These are phyloP conservation scores for Dromococcyx pavoninus DNA, from an alignment of 2,797 vertebrate genomes.

Conservation along the genomic window DNA sequence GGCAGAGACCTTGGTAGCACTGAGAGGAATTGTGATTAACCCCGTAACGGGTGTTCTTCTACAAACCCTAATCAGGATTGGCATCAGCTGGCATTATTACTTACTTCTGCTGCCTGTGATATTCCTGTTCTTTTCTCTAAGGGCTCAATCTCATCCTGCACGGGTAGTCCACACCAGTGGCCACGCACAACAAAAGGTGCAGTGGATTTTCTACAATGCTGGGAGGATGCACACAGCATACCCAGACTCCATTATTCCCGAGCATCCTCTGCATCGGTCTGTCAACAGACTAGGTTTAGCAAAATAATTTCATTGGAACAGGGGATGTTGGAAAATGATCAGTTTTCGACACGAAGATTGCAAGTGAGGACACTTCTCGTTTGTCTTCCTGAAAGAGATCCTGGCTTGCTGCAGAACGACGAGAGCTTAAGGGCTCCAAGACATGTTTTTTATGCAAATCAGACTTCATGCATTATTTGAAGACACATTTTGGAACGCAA, in stretches of 20 bases:
- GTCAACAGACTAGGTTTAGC: not conserved
- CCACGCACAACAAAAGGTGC: not conserved
- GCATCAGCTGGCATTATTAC: not conserved
- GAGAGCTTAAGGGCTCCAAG: not conserved
- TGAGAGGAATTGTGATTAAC: not conserved
- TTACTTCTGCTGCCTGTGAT: not conserved
- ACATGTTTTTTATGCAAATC: slow-evolving; percentile 44
- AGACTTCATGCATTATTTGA: slow-evolving; percentile 11
- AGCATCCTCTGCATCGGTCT: not conserved
- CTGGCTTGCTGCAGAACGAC: not conserved
- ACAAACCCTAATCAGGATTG: not conserved
- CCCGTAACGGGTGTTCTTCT: not conserved
- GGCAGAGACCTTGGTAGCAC: not conserved
- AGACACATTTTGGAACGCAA: slow-evolving; percentile 43
- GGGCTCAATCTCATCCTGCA: not conserved
- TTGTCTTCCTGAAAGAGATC: not conserved
- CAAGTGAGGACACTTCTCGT: not conserved
- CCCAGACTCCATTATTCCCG: not conserved
- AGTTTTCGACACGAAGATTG: not conserved
- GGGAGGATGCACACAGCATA: not conserved
- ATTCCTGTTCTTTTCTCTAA: not conserved
- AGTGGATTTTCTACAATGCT: accelerated
- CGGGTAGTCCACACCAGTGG: not conserved
- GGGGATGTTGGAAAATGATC: not conserved
- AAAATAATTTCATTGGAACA: not conserved